A percentile compares a stretch with the other conserved stretches of the same genome.
These are phyloP conservation scores for Sycophaga agraensis DNA, from an alignment of 1,140 invertebrate genomes.

Conservation along the genomic window DNA sequence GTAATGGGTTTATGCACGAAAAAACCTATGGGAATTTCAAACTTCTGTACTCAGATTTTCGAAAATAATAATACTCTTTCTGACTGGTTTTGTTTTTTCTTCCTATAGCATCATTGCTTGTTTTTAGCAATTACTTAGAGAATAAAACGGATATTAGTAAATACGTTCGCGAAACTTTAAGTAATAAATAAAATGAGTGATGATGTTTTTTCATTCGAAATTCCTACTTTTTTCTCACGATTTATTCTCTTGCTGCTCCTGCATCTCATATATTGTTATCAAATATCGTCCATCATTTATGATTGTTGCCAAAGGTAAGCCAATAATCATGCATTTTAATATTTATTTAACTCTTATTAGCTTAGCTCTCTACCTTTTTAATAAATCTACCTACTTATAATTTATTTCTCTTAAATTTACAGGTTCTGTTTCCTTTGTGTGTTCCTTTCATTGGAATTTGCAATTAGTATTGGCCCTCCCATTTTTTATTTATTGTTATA, in stretches of 20 bases:
- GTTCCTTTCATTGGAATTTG: neutral
- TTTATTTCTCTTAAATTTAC: neutral
- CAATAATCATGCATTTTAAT: slow-evolving; percentile 16
- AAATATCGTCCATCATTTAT: slow-evolving; percentile 29
- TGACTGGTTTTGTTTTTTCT: neutral
- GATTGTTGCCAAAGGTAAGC: slow-evolving; percentile 31
- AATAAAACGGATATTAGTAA: neutral
- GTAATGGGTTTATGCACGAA: slow-evolving; percentile 7
- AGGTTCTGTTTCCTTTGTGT: neutral
- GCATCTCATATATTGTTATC: slow-evolving; percentile 25
- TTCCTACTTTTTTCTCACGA: slow-evolving; percentile 21
- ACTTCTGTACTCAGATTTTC: neutral
- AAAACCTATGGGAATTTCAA: neutral
- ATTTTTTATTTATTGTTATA: too few species aligned
- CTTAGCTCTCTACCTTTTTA: neutral
- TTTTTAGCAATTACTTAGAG: neutral
- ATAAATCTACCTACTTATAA: neutral
- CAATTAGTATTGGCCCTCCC: too few species aligned
- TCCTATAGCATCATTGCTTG: slow-evolving; percentile 7
- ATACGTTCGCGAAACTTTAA: neutral
- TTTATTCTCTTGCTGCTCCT: slow-evolving; percentile 12
- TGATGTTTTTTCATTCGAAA: slow-evolving; percentile 5
- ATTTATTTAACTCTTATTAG: slow-evolving; percentile 6
- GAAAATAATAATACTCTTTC: neutral
- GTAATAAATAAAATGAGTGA: slow-evolving; percentile 6